Evolutionary conservation across 2,113 vertebrate genomes (phyloP).

Genomic region (Dasyornis broadbenti): DNA sequence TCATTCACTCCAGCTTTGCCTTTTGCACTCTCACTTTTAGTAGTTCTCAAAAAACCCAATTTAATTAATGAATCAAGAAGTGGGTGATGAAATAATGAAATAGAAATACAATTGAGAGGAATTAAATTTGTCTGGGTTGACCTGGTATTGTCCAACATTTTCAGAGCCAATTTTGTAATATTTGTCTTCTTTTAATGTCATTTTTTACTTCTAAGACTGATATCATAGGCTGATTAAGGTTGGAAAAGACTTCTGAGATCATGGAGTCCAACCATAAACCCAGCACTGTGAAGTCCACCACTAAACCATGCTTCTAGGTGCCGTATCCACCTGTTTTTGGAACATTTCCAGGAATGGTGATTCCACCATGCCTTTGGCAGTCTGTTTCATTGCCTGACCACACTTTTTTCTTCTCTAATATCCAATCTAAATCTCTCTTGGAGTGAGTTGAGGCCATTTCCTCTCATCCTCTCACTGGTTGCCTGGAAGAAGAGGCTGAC

Average conservation of each 20-base stretch:
- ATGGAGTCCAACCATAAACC: background rate
- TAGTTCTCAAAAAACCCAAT: background rate
- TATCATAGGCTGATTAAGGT: background rate
- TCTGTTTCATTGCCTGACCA: background rate
- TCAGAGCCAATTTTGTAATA: background rate
- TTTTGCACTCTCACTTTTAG: background rate
- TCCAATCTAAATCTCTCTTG: background rate
- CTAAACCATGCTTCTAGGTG: background rate
- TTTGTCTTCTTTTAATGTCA: background rate
- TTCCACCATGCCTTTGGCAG: no score
- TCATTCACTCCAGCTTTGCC: background rate
- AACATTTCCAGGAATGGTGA: background rate
- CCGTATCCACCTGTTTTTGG: background rate
- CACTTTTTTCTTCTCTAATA: no score
- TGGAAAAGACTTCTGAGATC: background rate
- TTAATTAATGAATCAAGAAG: background rate
- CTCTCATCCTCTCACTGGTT: background rate
- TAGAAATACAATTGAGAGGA: background rate
- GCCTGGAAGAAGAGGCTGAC: fast-evolving
- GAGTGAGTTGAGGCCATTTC: background rate
- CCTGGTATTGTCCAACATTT: background rate
- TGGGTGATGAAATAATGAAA: background rate
- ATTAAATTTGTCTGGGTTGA: background rate
- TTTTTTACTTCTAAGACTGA: background rate
- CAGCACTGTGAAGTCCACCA: background rate